These are phyloP conservation scores for Flexamia atlantica DNA, from an alignment of 2,888 invertebrate species.

Conservation along the genomic window DNA sequence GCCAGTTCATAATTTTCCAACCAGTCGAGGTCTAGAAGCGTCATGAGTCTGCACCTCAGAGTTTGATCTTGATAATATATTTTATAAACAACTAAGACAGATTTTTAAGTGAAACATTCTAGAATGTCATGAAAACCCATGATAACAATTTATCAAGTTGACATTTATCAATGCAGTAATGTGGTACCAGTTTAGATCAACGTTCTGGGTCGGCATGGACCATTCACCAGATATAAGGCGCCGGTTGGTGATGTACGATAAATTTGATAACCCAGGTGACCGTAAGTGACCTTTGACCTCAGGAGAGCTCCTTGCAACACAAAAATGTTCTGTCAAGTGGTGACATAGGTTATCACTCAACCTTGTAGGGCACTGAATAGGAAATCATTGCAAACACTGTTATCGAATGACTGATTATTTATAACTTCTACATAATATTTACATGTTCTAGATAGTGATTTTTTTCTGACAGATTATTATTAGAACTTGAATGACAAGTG, in stretches of 20 bases:
- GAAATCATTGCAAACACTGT: background rate
- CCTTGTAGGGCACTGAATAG: background rate
- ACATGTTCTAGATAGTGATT: background rate
- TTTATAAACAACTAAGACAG: too few relatives aligned
- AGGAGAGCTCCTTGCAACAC: background rate
- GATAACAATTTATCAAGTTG: too few relatives aligned
- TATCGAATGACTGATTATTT: background rate
- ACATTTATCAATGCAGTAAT: too few relatives aligned
- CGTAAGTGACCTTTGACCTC: background rate
- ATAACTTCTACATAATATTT: background rate
- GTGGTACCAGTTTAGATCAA: too few relatives aligned
- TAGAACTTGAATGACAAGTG: too few relatives aligned
- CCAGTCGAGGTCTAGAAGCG: too few relatives aligned
- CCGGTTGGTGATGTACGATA: background rate
- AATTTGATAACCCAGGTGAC: background rate
- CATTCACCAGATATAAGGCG: background rate
- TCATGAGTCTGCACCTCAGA: too few relatives aligned
- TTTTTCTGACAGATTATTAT: too few relatives aligned
- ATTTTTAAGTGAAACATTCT: too few relatives aligned
- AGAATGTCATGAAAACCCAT: too few relatives aligned
- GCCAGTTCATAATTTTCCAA: too few relatives aligned
- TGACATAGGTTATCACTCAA: background rate
- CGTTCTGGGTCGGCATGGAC: background rate
- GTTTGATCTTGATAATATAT: too few relatives aligned
- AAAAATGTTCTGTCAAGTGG: background rate